Evolutionary conservation across 1,140 invertebrate species (phyloP), one percentile per base, ranked within the genome.

Genomic region (Drosophila insularis): DNA sequence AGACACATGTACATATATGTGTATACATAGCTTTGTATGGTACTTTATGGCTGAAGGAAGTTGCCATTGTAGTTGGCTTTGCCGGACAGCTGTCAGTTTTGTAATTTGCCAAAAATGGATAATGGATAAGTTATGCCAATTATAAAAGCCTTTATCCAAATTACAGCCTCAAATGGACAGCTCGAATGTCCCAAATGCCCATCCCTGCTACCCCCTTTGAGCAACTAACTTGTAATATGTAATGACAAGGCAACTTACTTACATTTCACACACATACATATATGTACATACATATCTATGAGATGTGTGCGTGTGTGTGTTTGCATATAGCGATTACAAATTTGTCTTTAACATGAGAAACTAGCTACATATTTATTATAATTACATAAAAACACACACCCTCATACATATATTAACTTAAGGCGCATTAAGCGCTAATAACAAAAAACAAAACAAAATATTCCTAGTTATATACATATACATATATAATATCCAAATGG

Each of bases 401-500:
- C 60, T 80, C 50, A 69, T 59, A 71, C 78, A 77, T 58, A 77
- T 58, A 64, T 63, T 79, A 63, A 81, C 64, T 67, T 66, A 80
- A 84, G 85, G 81, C 81, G 81, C 78, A 84, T 73, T 84, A 84
- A 80, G 81, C 62, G 81, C 81, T 77, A 54, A 63, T 68, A 64
- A 50, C 10, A 11, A 50, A 2, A 3, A 8, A 10, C 50, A 63
- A 71, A 64, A 17, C 19, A 7, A 50, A 10, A 10, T 19, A 21
- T 55, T 76, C 39, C 39, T 74, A 71, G 67, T 71, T 66, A 62
- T 65, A 73, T 62, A 63, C 68, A 76, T 80, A 35, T 72, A 76
- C 84, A 84, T 66, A 63, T 50, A 80, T 84, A 84, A 80, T 84
- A 84, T 77, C 74, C 66, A 68, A 27, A 62, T 19, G 63, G 58